Evolutionary conservation across 2,888 invertebrate genomes (phyloP), one percentile per base, ranked within the genome.

Genomic region (Chromoteleia sp.): DNA sequence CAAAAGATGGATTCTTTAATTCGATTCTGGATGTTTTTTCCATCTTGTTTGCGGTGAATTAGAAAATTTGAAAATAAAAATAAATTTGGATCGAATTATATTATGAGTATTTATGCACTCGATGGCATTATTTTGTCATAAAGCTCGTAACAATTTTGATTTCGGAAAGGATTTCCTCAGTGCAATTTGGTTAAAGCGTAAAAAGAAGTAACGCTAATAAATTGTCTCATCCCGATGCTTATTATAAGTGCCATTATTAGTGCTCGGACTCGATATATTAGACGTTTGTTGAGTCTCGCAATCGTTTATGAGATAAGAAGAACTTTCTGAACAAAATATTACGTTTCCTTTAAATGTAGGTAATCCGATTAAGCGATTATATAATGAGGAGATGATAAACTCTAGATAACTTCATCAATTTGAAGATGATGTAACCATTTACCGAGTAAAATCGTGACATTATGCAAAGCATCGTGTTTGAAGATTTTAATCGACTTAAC

Each of bases 361-460:
- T 50, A 79, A 73, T 79, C 65, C 73, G 58, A 79, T 67, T 65
- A 65, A 54, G 52, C 17, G 30, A 41, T 58, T 65, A 59, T 52
- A 50, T 75, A 50, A 58, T 56, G 36, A 39, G 41, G 61, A 61
- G 61, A 68, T 76, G 43, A 61, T 76, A 76, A 76, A 68, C 68
- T 59, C 21, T 10, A 61, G 59, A 68, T 68, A 68, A 76, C 56
- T 59, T 58, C 50, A 41, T 68, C 61, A 58, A 58, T 67, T 65
- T 30, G 67, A 65, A 58, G 75, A 75, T 59, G 67, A 67, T 75
- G 30, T 75, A 75, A 54, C 74, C 45, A 36, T 75, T 65, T 58
- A 58, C 54, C 29, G 21, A 52, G 73, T 33, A 54, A 25, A 73
- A 61, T 61, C 33, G 52, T 25, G 41, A 56, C 48, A 58, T 74